phyloP scores from a whole-genome alignment of 1,140 invertebrate species.

The Ditylenchus dipsaci region DNA sequence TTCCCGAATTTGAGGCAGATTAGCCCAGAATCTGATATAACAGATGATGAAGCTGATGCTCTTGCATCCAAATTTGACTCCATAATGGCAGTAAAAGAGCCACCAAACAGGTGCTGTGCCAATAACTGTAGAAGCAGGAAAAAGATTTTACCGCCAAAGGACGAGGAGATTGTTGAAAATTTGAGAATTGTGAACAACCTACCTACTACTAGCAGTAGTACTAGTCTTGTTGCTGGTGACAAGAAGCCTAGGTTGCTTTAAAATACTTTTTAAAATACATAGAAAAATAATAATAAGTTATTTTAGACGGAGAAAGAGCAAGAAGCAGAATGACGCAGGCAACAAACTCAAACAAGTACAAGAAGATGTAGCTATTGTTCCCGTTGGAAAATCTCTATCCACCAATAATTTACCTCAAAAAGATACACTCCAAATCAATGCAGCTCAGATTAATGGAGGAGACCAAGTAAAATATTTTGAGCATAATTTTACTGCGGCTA shows the following conservation, averaged over 20 bases:
- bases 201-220: too few relatives aligned
- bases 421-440: too few relatives aligned
- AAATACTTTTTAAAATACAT: background rate
- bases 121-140: background rate
- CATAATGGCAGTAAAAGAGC: background rate
- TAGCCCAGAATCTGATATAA: background rate
- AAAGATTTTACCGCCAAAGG: background rate
- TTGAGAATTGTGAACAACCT: background rate
- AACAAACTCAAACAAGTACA: too few relatives aligned
- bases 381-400: too few relatives aligned
- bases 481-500: too few relatives aligned
- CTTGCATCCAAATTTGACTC: background rate
- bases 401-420: too few relatives aligned
- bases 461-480: too few relatives aligned
- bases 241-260: background rate
- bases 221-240: background rate
- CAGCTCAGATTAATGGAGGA: too few relatives aligned
- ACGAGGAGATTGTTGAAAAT: background rate
- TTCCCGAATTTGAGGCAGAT: background rate
- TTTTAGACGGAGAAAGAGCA: too few relatives aligned
- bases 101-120: background rate
- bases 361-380: too few relatives aligned
- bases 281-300: background rate
- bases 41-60: background rate
- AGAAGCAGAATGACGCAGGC: too few relatives aligned